Evolutionary conservation across 2,888 invertebrate genomes (phyloP), one percentile per base, ranked within the genome.

Genomic region (Hemaris fuciformis): DNA sequence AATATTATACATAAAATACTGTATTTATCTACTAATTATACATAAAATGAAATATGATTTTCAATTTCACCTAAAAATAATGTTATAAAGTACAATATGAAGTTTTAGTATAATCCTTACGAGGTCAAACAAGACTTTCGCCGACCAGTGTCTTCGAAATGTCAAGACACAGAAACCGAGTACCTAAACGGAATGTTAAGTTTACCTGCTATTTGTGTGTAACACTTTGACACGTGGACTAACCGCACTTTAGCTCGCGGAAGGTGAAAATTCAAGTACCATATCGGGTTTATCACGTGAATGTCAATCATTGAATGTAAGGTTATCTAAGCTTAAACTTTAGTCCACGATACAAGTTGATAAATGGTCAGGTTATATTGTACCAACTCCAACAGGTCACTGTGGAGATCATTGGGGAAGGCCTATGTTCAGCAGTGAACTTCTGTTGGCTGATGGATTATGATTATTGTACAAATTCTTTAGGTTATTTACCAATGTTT

Each of bases 161-260:
- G 70, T 68, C 61, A 69, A 66, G 62, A 57, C 63, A 57, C 66
- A 46, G 64, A 66, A 63, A 72, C 63, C 68, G 66, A 70, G 66
- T 66, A 72, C 74, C 67, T 68, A 64, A 60, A 60, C 61, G 64
- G 81, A 81, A 80, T 81, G 66, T 63, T 75, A 79, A 82, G 70
- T 74, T 69, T 63, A 63, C 66, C 66, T 62, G 38, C 46, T 46
- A 23, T 38, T 38, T 23, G 38, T 48, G 8, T 46, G 48, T 25
- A 25, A 48, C 48, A 60, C 38, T 60, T 18, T 23, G 15, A 25
- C 38, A 38, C 57, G 15, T 23, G 20, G 10, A 15, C 45, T n/a
- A 31, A 45, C 38, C 15, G n/a, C 34, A 43, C 20, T 22, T 23
- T 23, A 8, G 38, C 8, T 45, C 7, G 23, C 34, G 41, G 15